Conservation (phyloP, 1,140 invertebrate genomes). For the Drosophila suzukii region DNA sequence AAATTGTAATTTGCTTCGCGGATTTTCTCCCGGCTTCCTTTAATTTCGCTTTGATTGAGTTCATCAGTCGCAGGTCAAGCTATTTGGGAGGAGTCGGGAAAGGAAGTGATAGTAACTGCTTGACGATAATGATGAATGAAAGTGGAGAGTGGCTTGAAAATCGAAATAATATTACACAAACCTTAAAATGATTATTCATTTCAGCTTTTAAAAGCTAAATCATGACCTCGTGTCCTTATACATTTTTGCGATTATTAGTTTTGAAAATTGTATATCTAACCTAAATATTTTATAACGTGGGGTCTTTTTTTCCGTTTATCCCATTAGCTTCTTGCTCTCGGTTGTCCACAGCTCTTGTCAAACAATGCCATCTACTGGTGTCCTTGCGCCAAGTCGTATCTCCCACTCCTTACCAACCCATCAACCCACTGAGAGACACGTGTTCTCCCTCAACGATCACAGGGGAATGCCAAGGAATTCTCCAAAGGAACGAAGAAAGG, state of each 20-base stretch:
- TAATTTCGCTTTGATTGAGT: constrained; percentile 47
- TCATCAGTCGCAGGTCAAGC: constrained; percentile 64
- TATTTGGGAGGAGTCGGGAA: constrained; percentile 14
- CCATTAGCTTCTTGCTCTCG: background rate
- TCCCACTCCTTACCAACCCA: background rate
- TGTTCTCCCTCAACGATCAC: constrained; percentile 68
- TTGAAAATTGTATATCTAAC: background rate
- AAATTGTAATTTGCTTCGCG: constrained; percentile 75
- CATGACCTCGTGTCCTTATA: too few species aligned
- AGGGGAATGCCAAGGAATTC: constrained; percentile 37
- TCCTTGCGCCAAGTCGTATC: background rate
- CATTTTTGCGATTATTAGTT: background rate
- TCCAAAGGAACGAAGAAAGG: constrained; percentile 2
- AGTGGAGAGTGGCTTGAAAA: background rate
- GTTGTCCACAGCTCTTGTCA: constrained; percentile 7
- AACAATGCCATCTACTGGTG: constrained; percentile 1
- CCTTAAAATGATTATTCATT: too few species aligned
- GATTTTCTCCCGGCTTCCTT: constrained; percentile 15
- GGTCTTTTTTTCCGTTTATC: background rate
- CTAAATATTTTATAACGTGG: background rate
- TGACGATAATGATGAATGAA: constrained; percentile 1
- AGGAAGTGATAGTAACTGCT: constrained; percentile 6
- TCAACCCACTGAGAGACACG: constrained; percentile 54
- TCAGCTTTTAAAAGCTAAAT: too few species aligned
- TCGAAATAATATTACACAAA: background rate